Evolutionary conservation across 2,113 vertebrate genomes (phyloP).

Genomic region (Panthera uncia): DNA sequence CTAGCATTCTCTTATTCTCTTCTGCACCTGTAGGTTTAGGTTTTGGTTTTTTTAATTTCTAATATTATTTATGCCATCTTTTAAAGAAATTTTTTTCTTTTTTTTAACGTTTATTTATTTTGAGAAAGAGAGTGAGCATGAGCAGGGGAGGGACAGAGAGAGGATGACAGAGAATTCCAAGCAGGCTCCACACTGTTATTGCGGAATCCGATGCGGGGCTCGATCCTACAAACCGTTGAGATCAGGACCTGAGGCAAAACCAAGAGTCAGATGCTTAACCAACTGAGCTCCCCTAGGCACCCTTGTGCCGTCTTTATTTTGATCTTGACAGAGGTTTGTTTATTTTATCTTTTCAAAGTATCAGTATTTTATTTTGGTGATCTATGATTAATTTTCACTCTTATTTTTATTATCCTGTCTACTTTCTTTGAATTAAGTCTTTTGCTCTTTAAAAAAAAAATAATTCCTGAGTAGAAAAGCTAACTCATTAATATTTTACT

Average conservation of each 20-base stretch:
- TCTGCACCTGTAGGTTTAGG: not conserved
- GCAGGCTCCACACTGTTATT: not conserved
- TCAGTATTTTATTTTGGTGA: not conserved
- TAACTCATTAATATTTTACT: not conserved
- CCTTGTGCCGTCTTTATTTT: not conserved
- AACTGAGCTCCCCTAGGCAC: too few relatives aligned
- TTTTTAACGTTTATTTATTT: not conserved
- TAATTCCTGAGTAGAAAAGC: not conserved
- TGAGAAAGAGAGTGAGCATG: not conserved
- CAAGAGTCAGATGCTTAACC: too few relatives aligned
- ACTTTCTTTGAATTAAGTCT: not conserved
- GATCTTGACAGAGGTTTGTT: not conserved
- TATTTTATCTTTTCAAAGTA: not conserved
- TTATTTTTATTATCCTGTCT: not conserved
- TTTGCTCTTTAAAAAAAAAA: not conserved
- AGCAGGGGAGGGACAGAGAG: not conserved
- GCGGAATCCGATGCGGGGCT: too few relatives aligned
- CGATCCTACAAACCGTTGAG: too few relatives aligned
- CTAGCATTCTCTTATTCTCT: not conserved
- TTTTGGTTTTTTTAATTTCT: not conserved
- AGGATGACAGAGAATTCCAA: not conserved
- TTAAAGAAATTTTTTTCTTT: not conserved
- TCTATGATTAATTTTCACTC: not conserved
- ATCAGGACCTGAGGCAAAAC: too few relatives aligned
- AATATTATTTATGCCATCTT: not conserved